Evolutionary conservation across 2,888 invertebrate genomes (phyloP), one percentile per base, ranked within the genome.

Genomic region (Matsumyia berberina): DNA sequence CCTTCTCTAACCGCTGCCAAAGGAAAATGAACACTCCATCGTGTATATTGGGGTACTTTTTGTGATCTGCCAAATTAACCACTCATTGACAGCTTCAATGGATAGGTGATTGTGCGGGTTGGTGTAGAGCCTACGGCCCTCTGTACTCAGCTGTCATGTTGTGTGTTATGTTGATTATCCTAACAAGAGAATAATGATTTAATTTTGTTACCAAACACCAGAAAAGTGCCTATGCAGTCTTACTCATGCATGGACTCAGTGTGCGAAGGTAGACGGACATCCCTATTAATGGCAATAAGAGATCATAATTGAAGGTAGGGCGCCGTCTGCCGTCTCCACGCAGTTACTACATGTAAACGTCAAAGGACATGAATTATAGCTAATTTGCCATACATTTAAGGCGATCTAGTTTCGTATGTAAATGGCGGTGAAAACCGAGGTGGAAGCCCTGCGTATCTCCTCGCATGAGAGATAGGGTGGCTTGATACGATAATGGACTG

Each of bases 121-220:
- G 57, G n/a, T 66, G 31, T 15, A 70, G 58, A 51, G 81, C 81
- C 81, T 51, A 19, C 49, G 76, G 76, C 60, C 11, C 24, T 66
- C 60, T 33, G 11, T 35, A 72, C 44, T 73, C 46, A 67, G 79
- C 73, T 83, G 83, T 82, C 82, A 66, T 77, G 82, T 82, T 82
- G 82, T 82, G 72, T 79, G 78, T 83, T 73, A 69, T 78, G 73
- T 78, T 79, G 83, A 83, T 79, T 83, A 83, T 62, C 78, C 78
- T 79, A 78, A 83, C 83, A 78, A 79, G 83, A 49, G 73, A 64
- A 73, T 83, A 73, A 83, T 83, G 83, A 73, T 83, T 83, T 79
- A 78, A 83, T 83, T 83, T 73, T 67, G 83, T 73, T 60, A 17
- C 42, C 58, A 66, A 82, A 72, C 82, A 58, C 81, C 64, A 62